Base-by-base conservation (phyloP, 2,888 invertebrate species). In the Troides oblongomaculatus region DNA sequence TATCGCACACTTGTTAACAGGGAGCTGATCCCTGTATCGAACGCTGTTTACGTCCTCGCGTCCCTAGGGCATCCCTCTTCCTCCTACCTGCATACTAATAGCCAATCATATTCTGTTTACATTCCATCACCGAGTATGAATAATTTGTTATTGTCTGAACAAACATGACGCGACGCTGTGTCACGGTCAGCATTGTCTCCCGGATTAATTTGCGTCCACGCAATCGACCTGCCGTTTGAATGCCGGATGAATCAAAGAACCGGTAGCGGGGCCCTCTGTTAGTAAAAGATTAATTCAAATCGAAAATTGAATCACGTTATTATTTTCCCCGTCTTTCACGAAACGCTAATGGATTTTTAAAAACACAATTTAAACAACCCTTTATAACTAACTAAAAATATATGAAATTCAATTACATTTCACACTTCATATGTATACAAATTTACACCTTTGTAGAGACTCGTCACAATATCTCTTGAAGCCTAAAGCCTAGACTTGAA, bases 91-190 rank as follows among this genome's bases (percentile, higher is more conserved):
- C 88, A 89, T 89, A 89, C 84, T 91, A 90, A 92, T 90, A 91
- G 86, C 91, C 92, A 92, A 92, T 92, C 92, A 92, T 90, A 90
- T 90, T 91, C 89, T 92, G 92, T 92, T 92, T 92, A 91, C 91
- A 92, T 92, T 92, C 89, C 92, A 92, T 92, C 92, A 88, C 81
- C 79, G 87, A 85, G 88, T 88, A 91, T 92, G 92, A 92, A 92
- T 92, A 91, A 92, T 92, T 91, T 89, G 91, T 89, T 92, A 90
- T 91, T 90, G 90, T 91, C 90, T 88, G 83, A 76, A 84, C 87
- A 90, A 90, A 91, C 88, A 89, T 79, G 81, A 81, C 79, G 81
- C 78, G 76, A 76, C 74, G 74, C 77, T 78, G 81, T 85, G 87
- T 87, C 87, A 88, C 84, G 87, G 84, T 84, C 83, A 85, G 84